phyloP scores from a whole-genome alignment of 2,113 vertebrate genomes.

The Athene cunicularia region DNA sequence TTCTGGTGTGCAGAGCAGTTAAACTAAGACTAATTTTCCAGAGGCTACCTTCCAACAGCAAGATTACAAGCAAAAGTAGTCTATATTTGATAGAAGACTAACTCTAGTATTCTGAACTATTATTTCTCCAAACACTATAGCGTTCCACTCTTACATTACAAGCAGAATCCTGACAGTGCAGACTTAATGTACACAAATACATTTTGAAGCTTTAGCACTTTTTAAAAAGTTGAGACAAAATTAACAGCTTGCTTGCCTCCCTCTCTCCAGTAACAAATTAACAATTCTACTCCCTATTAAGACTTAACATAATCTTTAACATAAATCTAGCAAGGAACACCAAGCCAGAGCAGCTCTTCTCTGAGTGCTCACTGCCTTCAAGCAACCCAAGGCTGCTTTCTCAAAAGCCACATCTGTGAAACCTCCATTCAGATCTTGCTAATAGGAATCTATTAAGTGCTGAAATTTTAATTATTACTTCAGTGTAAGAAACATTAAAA shows the following conservation, averaged over 20 bases:
- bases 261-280: background rate
- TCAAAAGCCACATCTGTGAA: background rate
- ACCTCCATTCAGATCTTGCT: background rate
- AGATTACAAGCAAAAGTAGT: background rate
- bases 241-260: background rate
- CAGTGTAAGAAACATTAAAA: background rate
- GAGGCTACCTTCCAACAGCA: background rate
- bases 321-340: background rate
- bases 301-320: background rate
- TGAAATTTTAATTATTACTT: background rate
- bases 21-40: background rate
- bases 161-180: background rate
- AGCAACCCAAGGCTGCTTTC: background rate
- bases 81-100: background rate
- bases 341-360: background rate
- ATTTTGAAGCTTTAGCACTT: background rate
- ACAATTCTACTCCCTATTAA: background rate
- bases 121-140: background rate
- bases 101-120: background rate
- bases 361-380: background rate
- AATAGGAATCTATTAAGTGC: background rate
- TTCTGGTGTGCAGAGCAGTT: background rate
- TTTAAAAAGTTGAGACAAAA: background rate
- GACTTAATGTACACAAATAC: background rate
- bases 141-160: background rate